These are phyloP conservation scores for Scatophagus argus DNA, from an alignment of 2,113 vertebrate species.

Conservation along the genomic window DNA sequence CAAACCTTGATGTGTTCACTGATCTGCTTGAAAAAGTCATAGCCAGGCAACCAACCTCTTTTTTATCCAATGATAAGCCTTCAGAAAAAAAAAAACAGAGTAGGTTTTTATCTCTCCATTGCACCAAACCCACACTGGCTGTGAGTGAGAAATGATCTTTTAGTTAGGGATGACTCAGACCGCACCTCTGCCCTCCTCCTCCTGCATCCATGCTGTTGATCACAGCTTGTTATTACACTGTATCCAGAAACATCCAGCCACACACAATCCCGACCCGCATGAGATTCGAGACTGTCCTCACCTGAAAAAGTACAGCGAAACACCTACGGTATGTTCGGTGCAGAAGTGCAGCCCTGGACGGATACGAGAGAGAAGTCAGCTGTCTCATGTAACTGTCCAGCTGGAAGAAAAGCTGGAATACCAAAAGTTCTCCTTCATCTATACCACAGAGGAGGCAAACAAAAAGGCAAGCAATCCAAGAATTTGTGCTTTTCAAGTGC, in stretches of 20 bases:
- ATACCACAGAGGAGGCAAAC: not conserved
- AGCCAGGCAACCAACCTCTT: not conserved
- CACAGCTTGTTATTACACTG: constrained; percentile 16
- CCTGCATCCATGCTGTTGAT: constrained; percentile 17
- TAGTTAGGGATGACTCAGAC: constrained; percentile 21
- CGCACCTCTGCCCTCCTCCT: not conserved
- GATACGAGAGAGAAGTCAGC: too few relatives aligned
- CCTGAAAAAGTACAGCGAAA: too few relatives aligned
- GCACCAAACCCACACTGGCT: not conserved
- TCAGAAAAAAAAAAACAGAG: not conserved
- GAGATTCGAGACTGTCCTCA: too few relatives aligned
- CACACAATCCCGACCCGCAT: too few relatives aligned
- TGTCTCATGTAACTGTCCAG: too few relatives aligned
- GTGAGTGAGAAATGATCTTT: constrained; percentile 5
- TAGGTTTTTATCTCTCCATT: not conserved
- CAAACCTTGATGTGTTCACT: not conserved
- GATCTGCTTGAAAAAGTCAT: constrained; percentile 1
- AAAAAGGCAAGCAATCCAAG: not conserved
- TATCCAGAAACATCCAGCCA: not conserved
- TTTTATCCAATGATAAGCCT: not conserved
- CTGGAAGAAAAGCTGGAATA: too few relatives aligned
- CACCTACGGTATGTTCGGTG: too few relatives aligned
- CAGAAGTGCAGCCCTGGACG: too few relatives aligned
- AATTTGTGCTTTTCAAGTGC: too few relatives aligned
- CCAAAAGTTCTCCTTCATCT: too few relatives aligned